Percentiles rank a stretch among this genome's conserved stretches.
Evolutionary conservation across 2,888 invertebrate species (phyloP).

Genomic region (Drosophila pseudotalamancana): DNA sequence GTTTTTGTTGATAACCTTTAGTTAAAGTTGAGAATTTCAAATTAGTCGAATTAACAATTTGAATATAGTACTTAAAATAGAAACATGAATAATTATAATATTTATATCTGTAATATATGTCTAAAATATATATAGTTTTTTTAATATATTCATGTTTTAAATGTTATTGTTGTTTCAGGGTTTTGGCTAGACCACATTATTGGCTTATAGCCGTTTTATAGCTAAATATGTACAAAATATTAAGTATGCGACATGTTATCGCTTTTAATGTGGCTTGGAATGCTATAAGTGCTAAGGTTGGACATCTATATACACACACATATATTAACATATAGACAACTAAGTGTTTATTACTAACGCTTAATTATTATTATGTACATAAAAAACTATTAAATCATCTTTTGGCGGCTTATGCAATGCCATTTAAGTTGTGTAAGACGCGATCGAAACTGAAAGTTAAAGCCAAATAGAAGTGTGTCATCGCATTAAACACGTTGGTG

Average conservation of each 20-base stretch:
- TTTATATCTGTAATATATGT: not conserved
- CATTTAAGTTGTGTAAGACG: constrained; percentile 32
- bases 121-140: not conserved
- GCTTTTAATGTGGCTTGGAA: constrained; percentile 47
- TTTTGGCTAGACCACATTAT: not conserved
- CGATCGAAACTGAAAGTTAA: constrained; percentile 47
- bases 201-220: constrained; percentile 5
- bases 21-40: constrained; percentile 12
- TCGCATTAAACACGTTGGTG: constrained; percentile 4
- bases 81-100: not conserved
- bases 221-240: constrained; percentile 48
- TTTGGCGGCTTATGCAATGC: constrained; percentile 39
- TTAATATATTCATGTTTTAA: not conserved
- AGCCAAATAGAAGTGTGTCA: constrained; percentile 43
- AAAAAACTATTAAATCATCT: constrained; percentile 28
- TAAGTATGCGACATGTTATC: constrained; percentile 69
- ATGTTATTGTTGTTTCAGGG: not conserved
- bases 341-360: constrained; percentile 22
- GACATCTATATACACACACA: not conserved
- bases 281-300: constrained; percentile 36
- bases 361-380: constrained; percentile 11
- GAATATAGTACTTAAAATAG: constrained; percentile 7
- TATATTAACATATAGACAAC: constrained; percentile 3
- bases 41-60: constrained; percentile 5
- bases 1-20: not conserved